Evolutionary conservation across 2,888 invertebrate species (phyloP).

Genomic region (Colletes collaris): DNA sequence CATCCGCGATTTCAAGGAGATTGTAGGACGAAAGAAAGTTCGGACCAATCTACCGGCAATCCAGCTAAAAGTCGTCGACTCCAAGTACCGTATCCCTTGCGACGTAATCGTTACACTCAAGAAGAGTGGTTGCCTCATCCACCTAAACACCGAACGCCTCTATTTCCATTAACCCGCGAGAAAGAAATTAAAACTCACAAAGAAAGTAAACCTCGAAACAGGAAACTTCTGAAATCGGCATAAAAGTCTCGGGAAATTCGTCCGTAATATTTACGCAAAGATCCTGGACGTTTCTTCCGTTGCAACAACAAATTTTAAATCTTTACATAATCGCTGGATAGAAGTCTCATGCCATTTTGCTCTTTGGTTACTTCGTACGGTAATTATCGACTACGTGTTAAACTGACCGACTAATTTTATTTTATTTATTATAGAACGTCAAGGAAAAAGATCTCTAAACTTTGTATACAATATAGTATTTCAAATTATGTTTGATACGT

Average conservation of each 20-base stretch:
- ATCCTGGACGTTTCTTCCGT: no score
- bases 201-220: background rate
- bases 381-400: no score
- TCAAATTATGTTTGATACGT: no score
- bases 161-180: slow-evolving; percentile 39
- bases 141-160: slow-evolving; percentile 42
- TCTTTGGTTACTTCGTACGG: no score
- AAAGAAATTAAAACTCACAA: background rate
- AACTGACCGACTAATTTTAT: no score
- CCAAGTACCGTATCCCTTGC: slow-evolving; percentile 47
- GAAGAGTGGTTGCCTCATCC: slow-evolving; percentile 56
- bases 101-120: slow-evolving; percentile 57
- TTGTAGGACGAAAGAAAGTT: slow-evolving; percentile 29
- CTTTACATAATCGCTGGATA: no score
- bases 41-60: slow-evolving; percentile 55
- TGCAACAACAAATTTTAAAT: no score
- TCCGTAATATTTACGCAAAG: background rate
- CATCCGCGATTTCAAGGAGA: slow-evolving; percentile 34
- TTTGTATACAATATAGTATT: no score
- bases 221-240: background rate
- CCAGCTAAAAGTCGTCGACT: slow-evolving; percentile 54
- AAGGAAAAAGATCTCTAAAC: no score
- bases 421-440: no score
- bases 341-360: no score
- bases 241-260: background rate